Evolutionary conservation across 2,797 vertebrate genomes (phyloP).

Genomic region (Spinus olivaceus): DNA sequence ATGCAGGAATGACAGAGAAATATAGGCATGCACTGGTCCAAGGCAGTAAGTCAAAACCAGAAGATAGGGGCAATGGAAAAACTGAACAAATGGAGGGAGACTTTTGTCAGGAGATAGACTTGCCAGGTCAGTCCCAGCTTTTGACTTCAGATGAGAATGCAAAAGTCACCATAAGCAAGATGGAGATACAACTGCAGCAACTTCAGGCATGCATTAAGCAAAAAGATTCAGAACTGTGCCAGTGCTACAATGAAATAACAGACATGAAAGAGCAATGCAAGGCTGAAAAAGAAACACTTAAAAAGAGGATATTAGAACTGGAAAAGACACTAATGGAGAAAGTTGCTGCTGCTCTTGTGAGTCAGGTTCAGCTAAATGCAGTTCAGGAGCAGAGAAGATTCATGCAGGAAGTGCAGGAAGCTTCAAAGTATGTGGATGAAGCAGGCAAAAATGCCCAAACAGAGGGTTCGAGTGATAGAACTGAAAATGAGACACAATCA

Average conservation of each 20-base stretch:
- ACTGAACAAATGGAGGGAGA: conserved; percentile 60
- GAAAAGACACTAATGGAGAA: conserved; percentile 85
- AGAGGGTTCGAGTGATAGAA: not conserved
- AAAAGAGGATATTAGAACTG: conserved; percentile 74
- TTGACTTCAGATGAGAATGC: conserved; percentile 76
- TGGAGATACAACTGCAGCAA: conserved; percentile 74
- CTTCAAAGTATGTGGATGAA: conserved; percentile 22
- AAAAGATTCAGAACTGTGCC: conserved; percentile 80
- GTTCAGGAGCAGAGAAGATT: conserved; percentile 73
- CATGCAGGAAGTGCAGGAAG: not conserved
- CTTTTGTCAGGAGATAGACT: conserved; percentile 70
- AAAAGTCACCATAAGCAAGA: conserved; percentile 59
- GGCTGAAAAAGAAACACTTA: conserved; percentile 71
- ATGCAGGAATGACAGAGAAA: conserved; percentile 54
- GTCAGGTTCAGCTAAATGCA: conserved; percentile 84
- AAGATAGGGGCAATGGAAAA: conserved; percentile 26
- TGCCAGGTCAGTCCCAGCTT: conserved; percentile 74
- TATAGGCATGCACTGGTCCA: not conserved
- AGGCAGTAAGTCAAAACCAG: not conserved
- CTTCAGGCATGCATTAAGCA: conserved; percentile 76
- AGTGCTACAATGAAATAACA: conserved; percentile 73
- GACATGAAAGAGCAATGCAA: conserved; percentile 73
- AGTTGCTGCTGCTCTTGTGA: conserved; percentile 80
- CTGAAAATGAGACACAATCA: conserved; percentile 33
- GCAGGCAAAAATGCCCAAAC: not conserved